Conservation (phyloP, 1,140 invertebrate genomes). For the Metaphire vulgaris region DNA sequence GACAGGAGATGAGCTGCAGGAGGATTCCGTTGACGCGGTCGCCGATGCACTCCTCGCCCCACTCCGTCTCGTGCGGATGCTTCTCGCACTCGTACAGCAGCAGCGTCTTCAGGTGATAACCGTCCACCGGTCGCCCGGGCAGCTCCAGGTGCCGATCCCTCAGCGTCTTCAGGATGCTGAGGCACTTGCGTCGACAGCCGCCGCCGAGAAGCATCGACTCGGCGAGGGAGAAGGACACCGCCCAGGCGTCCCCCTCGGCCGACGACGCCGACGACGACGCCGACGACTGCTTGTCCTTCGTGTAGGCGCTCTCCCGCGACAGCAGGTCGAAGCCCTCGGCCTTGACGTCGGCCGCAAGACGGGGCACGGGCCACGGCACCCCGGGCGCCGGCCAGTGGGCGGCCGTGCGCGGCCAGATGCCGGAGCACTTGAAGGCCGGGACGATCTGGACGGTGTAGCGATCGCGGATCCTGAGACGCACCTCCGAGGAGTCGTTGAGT, state of each 20-base stretch:
- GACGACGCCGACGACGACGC: too few relatives aligned
- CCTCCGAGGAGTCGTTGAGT: slow-evolving; percentile 83
- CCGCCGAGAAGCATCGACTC: slow-evolving; percentile 84
- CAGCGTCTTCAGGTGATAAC: slow-evolving; percentile 89
- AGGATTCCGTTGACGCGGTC: slow-evolving; percentile 94
- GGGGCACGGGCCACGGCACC: slow-evolving; percentile 84
- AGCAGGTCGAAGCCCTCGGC: slow-evolving; percentile 92
- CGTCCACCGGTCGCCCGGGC: slow-evolving; percentile 66
- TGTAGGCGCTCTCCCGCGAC: slow-evolving; percentile 69
- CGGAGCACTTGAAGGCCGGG: slow-evolving; percentile 83
- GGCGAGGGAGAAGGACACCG: slow-evolving; percentile 84
- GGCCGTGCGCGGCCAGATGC: slow-evolving; percentile 87
- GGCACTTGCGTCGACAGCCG: slow-evolving; percentile 75
- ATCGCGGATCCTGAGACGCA: slow-evolving; percentile 76
- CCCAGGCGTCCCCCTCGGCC: slow-evolving; percentile 90
- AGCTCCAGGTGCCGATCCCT: slow-evolving; percentile 87
- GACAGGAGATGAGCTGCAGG: slow-evolving; percentile 88
- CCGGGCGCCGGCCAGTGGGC: slow-evolving; percentile 88
- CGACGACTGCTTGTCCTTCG: slow-evolving; percentile 72
- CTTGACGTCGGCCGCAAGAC: slow-evolving; percentile 88
- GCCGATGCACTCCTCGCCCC: slow-evolving; percentile 86
- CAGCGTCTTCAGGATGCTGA: slow-evolving; percentile 88
- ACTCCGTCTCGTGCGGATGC: slow-evolving; percentile 86
- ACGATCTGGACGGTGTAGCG: slow-evolving; percentile 68
- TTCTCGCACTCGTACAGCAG: slow-evolving; percentile 97